Percentiles rank a stretch among this genome's conserved stretches.
Conservation (phyloP, 2,888 invertebrate genomes). For the Melolontha melolontha region DNA sequence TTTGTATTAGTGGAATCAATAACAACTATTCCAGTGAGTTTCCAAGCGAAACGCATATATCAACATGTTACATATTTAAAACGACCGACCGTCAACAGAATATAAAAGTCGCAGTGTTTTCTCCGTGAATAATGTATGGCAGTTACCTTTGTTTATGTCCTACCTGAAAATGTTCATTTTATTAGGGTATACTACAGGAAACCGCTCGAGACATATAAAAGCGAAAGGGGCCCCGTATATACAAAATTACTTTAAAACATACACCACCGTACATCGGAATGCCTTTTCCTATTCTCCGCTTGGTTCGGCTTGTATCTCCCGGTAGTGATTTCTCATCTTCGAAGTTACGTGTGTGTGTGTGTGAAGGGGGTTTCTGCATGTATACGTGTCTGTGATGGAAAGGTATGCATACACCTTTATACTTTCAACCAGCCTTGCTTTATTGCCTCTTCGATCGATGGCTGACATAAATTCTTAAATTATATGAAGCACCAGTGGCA, state of each 20-base stretch:
- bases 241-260: conserved; percentile 45
- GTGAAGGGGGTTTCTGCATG: too few relatives aligned
- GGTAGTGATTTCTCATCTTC: conserved; percentile 29
- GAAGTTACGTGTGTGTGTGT: neutral
- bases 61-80: conserved; percentile 35
- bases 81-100: conserved; percentile 39
- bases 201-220: conserved; percentile 44
- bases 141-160: conserved; percentile 43
- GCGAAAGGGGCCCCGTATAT: conserved; percentile 36
- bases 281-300: conserved; percentile 11
- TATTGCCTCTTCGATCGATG: conserved; percentile 27
- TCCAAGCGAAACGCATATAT: conserved; percentile 1
- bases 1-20: too few relatives aligned
- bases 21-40: too few relatives aligned
- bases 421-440: neutral
- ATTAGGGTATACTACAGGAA: conserved; percentile 41
- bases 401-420: too few relatives aligned
- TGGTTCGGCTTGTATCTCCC: neutral
- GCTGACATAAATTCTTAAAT: conserved; percentile 35
- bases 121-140: conserved; percentile 39
- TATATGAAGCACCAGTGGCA: conserved; percentile 11
- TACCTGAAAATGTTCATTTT: conserved; percentile 45
- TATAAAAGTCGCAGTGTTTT: conserved; percentile 42
- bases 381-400: too few relatives aligned
- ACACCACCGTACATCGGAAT: conserved; percentile 32